These are phyloP conservation scores for Seira ritae DNA, from an alignment of 2,888 invertebrate species.

Conservation along the genomic window DNA sequence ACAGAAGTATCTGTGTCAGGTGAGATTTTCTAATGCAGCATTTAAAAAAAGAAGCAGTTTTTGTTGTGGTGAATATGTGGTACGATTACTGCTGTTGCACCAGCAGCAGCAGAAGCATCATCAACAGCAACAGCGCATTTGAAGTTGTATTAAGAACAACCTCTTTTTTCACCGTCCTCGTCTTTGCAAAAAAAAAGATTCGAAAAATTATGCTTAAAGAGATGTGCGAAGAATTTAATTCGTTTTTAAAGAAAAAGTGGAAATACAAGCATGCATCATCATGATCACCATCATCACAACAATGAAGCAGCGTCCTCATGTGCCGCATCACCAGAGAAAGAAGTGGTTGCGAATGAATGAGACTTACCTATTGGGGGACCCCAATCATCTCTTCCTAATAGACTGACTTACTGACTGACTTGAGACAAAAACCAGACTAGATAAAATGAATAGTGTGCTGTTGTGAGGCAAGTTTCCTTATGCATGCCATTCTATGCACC, in stretches of 20 bases:
- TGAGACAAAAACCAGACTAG: constrained; percentile 50
- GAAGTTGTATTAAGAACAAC: constrained; percentile 43
- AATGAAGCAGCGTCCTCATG: constrained; percentile 4
- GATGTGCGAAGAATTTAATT: constrained; percentile 49
- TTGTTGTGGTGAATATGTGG: constrained; percentile 41
- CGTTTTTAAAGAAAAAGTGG: constrained; percentile 55
- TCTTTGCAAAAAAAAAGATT: constrained; percentile 2
- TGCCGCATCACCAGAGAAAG: constrained; percentile 14
- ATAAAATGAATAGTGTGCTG: constrained; percentile 30
- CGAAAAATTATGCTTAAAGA: constrained; percentile 16
- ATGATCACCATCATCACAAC: constrained; percentile 20
- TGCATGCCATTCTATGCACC: neutral
- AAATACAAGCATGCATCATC: constrained; percentile 52
- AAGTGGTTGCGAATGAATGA: constrained; percentile 44
- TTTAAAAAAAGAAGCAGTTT: constrained; percentile 19
- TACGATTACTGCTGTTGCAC: constrained; percentile 24
- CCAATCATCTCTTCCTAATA: constrained; percentile 27
- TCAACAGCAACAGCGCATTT: constrained; percentile 5
- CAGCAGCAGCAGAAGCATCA: constrained; percentile 1
- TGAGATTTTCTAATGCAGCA: constrained; percentile 53
- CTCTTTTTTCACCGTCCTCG: constrained; percentile 30
- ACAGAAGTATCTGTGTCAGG: constrained; percentile 71
- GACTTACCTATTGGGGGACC: constrained; percentile 47
- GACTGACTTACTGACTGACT: constrained; percentile 35
- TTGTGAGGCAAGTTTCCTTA: neutral